Evolutionary conservation across 2,797 vertebrate genomes (phyloP).

Genomic region (Tenualosa ilisha): DNA sequence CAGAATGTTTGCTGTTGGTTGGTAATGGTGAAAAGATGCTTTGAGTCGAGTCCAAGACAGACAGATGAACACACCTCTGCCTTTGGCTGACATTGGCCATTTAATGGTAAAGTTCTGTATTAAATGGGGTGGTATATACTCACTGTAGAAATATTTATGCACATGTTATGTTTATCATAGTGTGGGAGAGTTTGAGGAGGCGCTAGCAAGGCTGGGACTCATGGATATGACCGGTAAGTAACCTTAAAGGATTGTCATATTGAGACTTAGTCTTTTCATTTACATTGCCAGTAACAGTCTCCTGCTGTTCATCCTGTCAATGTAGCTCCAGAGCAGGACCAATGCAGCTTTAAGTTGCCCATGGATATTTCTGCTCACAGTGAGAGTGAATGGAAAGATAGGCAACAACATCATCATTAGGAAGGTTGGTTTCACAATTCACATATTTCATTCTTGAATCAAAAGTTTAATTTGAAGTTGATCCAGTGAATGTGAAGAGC

Average conservation of each 20-base stretch:
- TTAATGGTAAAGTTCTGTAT: too few relatives aligned
- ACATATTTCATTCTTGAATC: neutral
- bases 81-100: too few relatives aligned
- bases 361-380: conserved; percentile 90
- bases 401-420: conserved; percentile 86
- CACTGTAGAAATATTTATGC: too few relatives aligned
- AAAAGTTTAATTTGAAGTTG: too few relatives aligned
- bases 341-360: conserved; percentile 81
- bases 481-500: neutral
- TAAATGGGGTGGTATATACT: too few relatives aligned
- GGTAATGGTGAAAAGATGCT: too few relatives aligned
- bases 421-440: conserved; percentile 75
- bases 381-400: conserved; percentile 90
- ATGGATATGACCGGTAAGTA: conserved; percentile 60
- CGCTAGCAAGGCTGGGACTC: conserved; percentile 40
- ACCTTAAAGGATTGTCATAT: conserved; percentile 31
- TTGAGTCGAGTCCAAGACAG: too few relatives aligned
- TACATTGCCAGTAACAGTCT: neutral
- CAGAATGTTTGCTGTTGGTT: too few relatives aligned
- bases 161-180: conserved; percentile 76
- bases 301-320: neutral
- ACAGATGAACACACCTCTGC: too few relatives aligned
- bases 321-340: conserved; percentile 61
- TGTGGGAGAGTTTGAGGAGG: conserved; percentile 82
- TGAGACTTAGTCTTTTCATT: neutral